These are phyloP conservation scores for Pachydiplax longipennis DNA, from an alignment of 2,888 invertebrate species.

Conservation along the genomic window DNA sequence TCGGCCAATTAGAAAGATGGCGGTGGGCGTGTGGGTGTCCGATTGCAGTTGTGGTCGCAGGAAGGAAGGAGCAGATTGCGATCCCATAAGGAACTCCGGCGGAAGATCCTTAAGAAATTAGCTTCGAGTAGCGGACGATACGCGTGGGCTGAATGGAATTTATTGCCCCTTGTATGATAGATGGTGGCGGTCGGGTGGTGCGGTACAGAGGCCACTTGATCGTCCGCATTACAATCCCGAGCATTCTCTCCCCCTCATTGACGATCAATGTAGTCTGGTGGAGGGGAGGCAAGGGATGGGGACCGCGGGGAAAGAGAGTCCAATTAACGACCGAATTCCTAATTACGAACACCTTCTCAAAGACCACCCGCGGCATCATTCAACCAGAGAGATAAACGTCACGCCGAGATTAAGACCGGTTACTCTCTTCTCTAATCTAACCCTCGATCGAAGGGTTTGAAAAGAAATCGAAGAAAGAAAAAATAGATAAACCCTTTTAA, in stretches of 20 bases:
- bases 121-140: background rate
- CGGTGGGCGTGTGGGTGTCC: background rate
- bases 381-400: background rate
- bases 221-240: background rate
- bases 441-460: background rate
- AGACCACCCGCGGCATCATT: slow-evolving; percentile 21
- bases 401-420: background rate
- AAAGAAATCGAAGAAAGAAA: background rate
- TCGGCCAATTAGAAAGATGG: slow-evolving; percentile 5
- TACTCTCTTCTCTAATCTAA: too few relatives aligned
- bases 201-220: background rate
- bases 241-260: background rate
- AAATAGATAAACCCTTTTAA: too few relatives aligned
- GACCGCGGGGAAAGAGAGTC: background rate
- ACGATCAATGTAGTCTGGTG: background rate
- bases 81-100: background rate
- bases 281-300: background rate
- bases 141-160: background rate
- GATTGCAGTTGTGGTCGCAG: background rate
- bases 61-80: background rate
- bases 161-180: background rate
- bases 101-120: slow-evolving; percentile 1
- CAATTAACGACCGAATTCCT: slow-evolving; percentile 12
- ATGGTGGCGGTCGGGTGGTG: background rate
- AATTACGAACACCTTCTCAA: slow-evolving; percentile 5